Evolutionary conservation across 2,113 vertebrate genomes (phyloP), one percentile per base, ranked within the genome.

Genomic region (Xyrauchen texanus): DNA sequence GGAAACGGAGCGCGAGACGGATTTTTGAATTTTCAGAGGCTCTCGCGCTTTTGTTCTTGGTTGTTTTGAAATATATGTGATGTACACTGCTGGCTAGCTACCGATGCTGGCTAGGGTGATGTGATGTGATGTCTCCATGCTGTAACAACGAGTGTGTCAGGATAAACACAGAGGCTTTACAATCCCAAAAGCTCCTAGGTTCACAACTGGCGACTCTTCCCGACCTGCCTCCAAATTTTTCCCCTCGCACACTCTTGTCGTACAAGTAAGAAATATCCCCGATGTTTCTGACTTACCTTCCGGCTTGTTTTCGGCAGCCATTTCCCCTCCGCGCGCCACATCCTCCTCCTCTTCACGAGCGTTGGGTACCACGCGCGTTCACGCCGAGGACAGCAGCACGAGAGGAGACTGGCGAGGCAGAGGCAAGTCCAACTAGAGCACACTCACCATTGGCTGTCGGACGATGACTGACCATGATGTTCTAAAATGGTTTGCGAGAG

Each of bases 281-380:
- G 86, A 91, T 90, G 88, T 92, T 91, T 90, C 91, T 90, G 91
- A 93, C 95, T 95, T 95, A 97, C 95, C 96, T 97, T 97, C 96
- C 95, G 95, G 95, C 96, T 97, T 97, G 95, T 96, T 96, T 96
- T 97, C 96, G 95, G 96, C 96, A 96, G 96, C 95, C 96, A 97
- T 97, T 97, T 97, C 96, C 96, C 95, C 95, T 96, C 95, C 95
- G 95, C 95, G 95, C 96, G 96, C 96, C 96, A 96, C 96, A 96
- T 96, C 96, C 94, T 96, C 95, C 93, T 96, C 95, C 95, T 93
- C 92, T 91, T 95, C 95, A 93, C 95, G 94, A 95, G 93, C 95
- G 94, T 92, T 84, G 95, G 93, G 94, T 94, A 95, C 93, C 94
- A 93, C 93, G 95, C 95, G 94, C 94, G 94, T 94, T 95, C 95